Base-by-base conservation (phyloP, 2,113 vertebrate species). In the Xiphias gladius region DNA sequence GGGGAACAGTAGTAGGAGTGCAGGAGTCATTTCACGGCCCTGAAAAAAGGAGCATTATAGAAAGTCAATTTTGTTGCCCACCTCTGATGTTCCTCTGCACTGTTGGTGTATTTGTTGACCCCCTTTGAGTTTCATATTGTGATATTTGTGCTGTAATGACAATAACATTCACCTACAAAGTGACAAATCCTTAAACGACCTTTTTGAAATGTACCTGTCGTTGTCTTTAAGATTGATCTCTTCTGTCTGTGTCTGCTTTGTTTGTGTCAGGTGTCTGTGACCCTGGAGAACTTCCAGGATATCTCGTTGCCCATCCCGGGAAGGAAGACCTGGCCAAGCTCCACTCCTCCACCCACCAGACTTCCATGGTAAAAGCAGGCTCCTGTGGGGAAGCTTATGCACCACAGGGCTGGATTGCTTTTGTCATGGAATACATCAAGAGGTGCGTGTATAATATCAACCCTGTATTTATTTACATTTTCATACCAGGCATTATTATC, bases 281-380 rank as follows among this genome's bases (percentile, higher is more conserved):
- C 97, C 32, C 93, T 99, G 91, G 98, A 99, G 95, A 99, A 97
- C 91, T 99, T 99, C 95, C 98, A 99, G 95, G 98, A 99, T 93
- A 96, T 99, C 80, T 99, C 98, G 55, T 94, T 99, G 93, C 98
- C 98, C 82, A 99, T 99, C 91, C 98, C 98, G 10, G 98, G 65
- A 99, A 99, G 92, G 98, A 99, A 92, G 98, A 99, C 93, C 96
- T 99, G 86, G 98, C 98, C 78, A 99, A 98, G 91, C 96, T 99
- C 64, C 98, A 99, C 92, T 99, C 98, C 2, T 95, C 97, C 26
- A 97, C 95, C 80, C 98, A 99, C 91, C 98, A 98, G 93, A 98
- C 96, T 1, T 96, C 97, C 63, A 88, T 99, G 84, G 96, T 99
- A 62, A 99, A 99, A 89, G 96, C 97, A 35, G 97, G 98, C 39